Evolutionary conservation across 1,140 invertebrate species (phyloP).

Genomic region (Bombus confusus): DNA sequence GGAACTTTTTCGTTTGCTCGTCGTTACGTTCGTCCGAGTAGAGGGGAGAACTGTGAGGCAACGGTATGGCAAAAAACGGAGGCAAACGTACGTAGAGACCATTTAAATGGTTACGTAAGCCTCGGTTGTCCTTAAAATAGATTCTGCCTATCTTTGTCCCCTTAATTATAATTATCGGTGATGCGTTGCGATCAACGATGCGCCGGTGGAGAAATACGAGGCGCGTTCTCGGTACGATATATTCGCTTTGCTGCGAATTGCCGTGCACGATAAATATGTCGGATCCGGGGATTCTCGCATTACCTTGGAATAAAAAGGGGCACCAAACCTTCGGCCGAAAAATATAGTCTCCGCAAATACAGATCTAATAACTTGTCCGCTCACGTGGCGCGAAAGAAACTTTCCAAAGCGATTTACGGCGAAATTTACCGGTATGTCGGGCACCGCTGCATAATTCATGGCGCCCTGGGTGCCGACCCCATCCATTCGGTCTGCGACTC

Average conservation of each 20-base stretch:
- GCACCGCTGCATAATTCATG: constrained; percentile 62
- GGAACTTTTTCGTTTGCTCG: constrained; percentile 44
- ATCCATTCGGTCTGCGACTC: constrained; percentile 47
- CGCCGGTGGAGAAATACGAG: constrained; percentile 27
- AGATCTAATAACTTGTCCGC: constrained; percentile 55
- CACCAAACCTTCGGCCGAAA: constrained; percentile 21
- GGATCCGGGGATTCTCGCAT: constrained; percentile 48
- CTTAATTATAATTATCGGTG: constrained; percentile 21
- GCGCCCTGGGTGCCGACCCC: constrained; percentile 44
- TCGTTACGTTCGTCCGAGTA: background rate
- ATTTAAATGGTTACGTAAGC: constrained; percentile 38
- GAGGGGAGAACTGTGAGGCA: constrained; percentile 19
- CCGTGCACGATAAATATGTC: constrained; percentile 48
- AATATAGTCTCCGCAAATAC: constrained; percentile 54
- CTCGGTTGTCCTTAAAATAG: background rate
- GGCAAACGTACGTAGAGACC: background rate
- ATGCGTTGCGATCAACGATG: background rate
- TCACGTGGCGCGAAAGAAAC: constrained; percentile 58
- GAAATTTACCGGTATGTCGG: constrained; percentile 64
- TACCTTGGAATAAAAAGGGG: constrained; percentile 43
- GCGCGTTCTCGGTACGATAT: constrained; percentile 23
- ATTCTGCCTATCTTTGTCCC: background rate
- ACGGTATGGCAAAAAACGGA: constrained; percentile 25
- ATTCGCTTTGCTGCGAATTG: constrained; percentile 34
- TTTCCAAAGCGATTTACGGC: constrained; percentile 57